Evolutionary conservation across 2,888 invertebrate genomes (phyloP), one percentile per base, ranked within the genome.

Genomic region (Polyommatus icarus): DNA sequence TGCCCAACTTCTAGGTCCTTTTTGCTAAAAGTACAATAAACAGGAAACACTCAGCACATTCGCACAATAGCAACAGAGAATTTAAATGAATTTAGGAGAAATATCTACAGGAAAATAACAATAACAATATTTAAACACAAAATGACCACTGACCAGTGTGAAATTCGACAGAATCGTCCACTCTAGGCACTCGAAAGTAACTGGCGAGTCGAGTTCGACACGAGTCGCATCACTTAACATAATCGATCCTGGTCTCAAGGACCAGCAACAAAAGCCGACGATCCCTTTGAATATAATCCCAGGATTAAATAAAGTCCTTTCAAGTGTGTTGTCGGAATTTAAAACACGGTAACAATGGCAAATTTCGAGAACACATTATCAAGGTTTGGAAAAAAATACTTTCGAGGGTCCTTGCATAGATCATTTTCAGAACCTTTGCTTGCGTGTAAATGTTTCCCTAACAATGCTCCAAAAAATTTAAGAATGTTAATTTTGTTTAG

Each of bases 241-340:
- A 72, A 72, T 72, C 36, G 72, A 72, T 40, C 72, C 71, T 40
- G 72, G 40, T 40, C 20, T 20, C 36, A 40, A 72, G 72, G 72
- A 72, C 40, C 40, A 40, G 20, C 36, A 72, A 72, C 72, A 72
- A 72, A 71, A 72, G 72, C 36, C 71, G 36, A 71, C 29, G n/a
- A n/a, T 71, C n/a, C 36, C 72, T 72, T 72, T 36, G 36, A 20
- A 72, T 72, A 40, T 72, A 72, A 72, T 72, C 72, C 72, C 20
- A 4, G 72, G 40, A 72, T 72, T 40, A 72, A 71, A 32, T 32
- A 32, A 32, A 72, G 40, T 72, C 20, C 36, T 15, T 72, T 72
- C 20, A 72, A 72, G 72, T 72, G n/a, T 72, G 36, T 72, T 40
- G 72, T 20, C 40, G 40, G 72, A 40, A 40, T 72, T 72, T 20